Conservation (phyloP, 2,113 vertebrate genomes). For the Mesoclemmys tuberculata region DNA sequence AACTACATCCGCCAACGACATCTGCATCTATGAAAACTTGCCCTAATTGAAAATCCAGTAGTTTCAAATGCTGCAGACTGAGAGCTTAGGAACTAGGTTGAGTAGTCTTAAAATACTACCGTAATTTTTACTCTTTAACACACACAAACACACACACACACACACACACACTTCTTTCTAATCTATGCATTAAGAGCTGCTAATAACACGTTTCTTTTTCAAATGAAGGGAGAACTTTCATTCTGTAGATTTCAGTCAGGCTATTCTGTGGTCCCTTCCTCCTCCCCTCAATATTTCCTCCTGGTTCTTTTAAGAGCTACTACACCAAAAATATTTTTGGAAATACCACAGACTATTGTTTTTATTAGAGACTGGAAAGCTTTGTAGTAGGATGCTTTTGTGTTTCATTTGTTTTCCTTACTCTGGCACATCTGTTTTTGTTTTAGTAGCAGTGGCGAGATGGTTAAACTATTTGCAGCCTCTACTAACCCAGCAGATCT, state of each 20-base stretch:
- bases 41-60: constrained; percentile 54
- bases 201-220: constrained; percentile 16
- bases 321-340: constrained; percentile 81
- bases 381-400: constrained; percentile 80
- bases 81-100: constrained; percentile 39
- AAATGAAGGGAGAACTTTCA: not conserved
- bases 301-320: constrained; percentile 72
- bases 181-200: constrained; percentile 2
- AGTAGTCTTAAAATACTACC: constrained; percentile 20
- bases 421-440: constrained; percentile 81
- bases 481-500: constrained; percentile 72
- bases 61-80: constrained; percentile 54
- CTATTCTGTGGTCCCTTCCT: constrained; percentile 31
- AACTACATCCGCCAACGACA: constrained; percentile 33
- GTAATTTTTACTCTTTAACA: not conserved
- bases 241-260: constrained; percentile 17
- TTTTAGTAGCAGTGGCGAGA: constrained; percentile 79
- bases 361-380: constrained; percentile 81
- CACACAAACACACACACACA: not conserved
- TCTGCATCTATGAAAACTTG: constrained; percentile 61
- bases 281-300: constrained; percentile 46
- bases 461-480: constrained; percentile 78
- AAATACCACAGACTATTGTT: constrained; percentile 81
- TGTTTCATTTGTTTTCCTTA: constrained; percentile 82
- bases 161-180: not conserved